Base-by-base conservation (phyloP, 2,113 vertebrate species). In the Thunnus maccoyii region DNA sequence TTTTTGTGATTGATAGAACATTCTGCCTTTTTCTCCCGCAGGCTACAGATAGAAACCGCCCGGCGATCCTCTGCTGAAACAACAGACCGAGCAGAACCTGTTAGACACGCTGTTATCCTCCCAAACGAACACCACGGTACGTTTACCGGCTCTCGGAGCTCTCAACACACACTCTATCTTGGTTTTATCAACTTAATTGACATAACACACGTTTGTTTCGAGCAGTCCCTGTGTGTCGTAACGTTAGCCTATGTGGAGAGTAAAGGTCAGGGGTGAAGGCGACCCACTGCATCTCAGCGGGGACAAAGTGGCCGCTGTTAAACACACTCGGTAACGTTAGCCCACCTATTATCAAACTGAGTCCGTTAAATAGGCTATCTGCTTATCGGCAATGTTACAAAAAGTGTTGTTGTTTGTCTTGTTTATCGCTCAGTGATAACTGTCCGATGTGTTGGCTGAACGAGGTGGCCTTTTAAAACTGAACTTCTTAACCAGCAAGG, bases 191-290 rank as follows among this genome's bases (percentile, higher is more conserved):
- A 8, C 9, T 9, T 41, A 41, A 9, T 41, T 41, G 36, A 9
- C 7, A 41, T 4, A 30, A 30, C 27, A 30, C 27, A 3, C 9
- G 52, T 30, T 10, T 7, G 15, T 5, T 15, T 10, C 22, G 55
- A 32, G 55, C 51, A 2, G 36, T 51, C 27, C 18, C 18, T 9
- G 27, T 36, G 11, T 30, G 32, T 77, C 15, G 22, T 66, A 66
- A 76, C 47, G 36, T 12, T 55, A 54, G 55, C 16, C 5, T 20
- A 0, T 18, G 17, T 17, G 41, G 50, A 16, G 86, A n/a, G 71
- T 50, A 82, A 78, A 85, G 75, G 78, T 88, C 73, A 32, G 12
- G 7, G 3, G 5, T 17, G 9, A 11, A 48, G 57, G 27, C 58
- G 36, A 72, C 60, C 17, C 8, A 18, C 22, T 9, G 47, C 20